Evolutionary conservation across 2,797 vertebrate genomes (phyloP), one percentile per base, ranked within the genome.

Genomic region (Salmo trutta): DNA sequence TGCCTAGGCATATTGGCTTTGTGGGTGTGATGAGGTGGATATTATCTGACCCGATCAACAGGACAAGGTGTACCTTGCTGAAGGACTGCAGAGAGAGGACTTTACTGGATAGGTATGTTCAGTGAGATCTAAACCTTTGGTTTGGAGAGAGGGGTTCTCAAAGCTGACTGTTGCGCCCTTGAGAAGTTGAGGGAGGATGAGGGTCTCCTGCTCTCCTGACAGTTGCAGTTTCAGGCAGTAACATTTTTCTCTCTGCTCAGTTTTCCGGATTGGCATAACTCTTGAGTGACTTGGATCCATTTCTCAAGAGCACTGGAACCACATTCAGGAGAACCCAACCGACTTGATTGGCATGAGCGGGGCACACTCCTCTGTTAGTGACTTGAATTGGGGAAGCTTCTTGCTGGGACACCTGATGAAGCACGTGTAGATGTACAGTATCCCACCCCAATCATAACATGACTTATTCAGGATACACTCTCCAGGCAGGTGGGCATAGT

Each of bases 291-390:
- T 66, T 75, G 0, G 31, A 33, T 19, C 51, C 62, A 24, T 73
- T 62, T 5, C 71, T 56, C 6, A 77, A 29, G 31, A 71, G 70
- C 17, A 80, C 75, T 47, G 74, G 73, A 1, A 76, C 77, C 1
- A 76, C 71, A 19, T 79, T 82, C 66, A 80, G 72, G 7, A 80
- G 67, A 3, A 83, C 75, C 15, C 51, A 29, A 15, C 66, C 31
- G 0, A 52, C 75, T 0, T 33, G 0, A 2, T 36, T 41, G 59
- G 54, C 31, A 16, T 36, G 73, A 21, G 64, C 59, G 7, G 75
- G 14, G 24, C 69, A 75, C 1, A 80, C 16, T 6, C 16, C 4
- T 17, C 78, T 68, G 15, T 80, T 69, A 15, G 75, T 17, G 2
- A 72, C 12, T 27, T n/a, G 16, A 3, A 51, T 16, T 15, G 64